Evolutionary conservation across 1,140 invertebrate genomes (phyloP), one percentile per base, ranked within the genome.

Genomic region (Phenacoccus solenopsis): DNA sequence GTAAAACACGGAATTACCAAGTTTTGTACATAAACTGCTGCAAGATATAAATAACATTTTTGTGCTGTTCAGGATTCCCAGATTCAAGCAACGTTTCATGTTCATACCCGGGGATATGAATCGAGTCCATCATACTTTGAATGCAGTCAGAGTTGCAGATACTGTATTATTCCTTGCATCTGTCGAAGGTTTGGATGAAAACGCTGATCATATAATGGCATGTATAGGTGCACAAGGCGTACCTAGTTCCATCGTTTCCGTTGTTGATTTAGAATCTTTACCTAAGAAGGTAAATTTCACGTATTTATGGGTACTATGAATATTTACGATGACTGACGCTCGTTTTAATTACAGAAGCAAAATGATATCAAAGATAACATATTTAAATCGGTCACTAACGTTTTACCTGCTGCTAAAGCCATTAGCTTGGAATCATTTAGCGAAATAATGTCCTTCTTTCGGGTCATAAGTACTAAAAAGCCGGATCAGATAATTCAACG

Each of bases 91-190:
- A 77, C 81, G 90, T 20, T 93, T 91, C 78, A 86, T 88, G 0
- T 87, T 96, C 73, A 78, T 93, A 32, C 80, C 85, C 13, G 88
- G 92, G 49, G 82, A 86, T 68, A 77, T 82, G 59, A 82, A 81
- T 35, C 87, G 94, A 81, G 80, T 92, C 35, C 84, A 90, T 75
- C 84, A 85, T 64, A 80, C 88, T 1, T 78, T 97, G 67, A 94
- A 98, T 84, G 83, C 87, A 59, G 80, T 89, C 0, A 97, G 96
- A 84, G 84, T 93, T 25, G 87, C 88, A 56, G 92, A 94, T 76
- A 90, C 88, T 16, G 83, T 90, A 16, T 71, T 96, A 22, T 87
- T 93, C 78, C 75, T 94, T 2, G 82, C 87, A 75, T 87, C 87
- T 25, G 85, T 86, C 10, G 74, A 76, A 21, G 80, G 87, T 28